These are phyloP conservation scores for Spodoptera picta DNA, from an alignment of 2,888 invertebrate species.

Conservation along the genomic window DNA sequence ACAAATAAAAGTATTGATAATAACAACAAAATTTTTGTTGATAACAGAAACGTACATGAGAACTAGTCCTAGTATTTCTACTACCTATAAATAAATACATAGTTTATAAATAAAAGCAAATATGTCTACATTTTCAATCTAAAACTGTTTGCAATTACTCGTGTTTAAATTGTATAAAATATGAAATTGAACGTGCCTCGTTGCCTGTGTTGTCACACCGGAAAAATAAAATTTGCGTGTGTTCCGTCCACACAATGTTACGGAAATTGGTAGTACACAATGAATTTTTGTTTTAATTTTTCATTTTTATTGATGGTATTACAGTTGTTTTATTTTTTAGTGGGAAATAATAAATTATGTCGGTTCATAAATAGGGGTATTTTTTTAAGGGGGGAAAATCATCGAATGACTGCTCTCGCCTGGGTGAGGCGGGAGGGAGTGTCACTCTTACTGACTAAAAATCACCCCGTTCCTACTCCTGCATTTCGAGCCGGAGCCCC, in stretches of 20 bases:
- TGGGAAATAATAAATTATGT: too few relatives aligned
- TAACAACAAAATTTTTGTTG: too few relatives aligned
- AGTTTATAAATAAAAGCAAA: conserved; percentile 10
- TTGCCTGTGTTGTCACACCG: conserved; percentile 31
- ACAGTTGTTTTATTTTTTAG: not conserved
- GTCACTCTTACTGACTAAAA: too few relatives aligned
- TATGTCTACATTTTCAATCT: conserved; percentile 14
- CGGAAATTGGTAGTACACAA: conserved; percentile 11
- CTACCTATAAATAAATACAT: not conserved
- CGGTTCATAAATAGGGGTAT: too few relatives aligned
- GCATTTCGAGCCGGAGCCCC: too few relatives aligned
- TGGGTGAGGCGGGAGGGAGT: too few relatives aligned
- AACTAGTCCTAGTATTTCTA: not conserved
- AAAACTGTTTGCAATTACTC: conserved; percentile 11
- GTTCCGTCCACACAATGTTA: conserved; percentile 17
- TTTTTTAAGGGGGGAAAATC: too few relatives aligned
- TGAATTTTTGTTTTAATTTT: conserved; percentile 13
- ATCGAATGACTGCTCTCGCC: too few relatives aligned
- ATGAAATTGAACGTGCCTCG: conserved; percentile 37
- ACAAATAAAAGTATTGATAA: too few relatives aligned
- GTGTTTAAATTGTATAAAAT: conserved; percentile 28
- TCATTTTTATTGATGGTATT: conserved; percentile 2
- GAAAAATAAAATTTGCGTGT: conserved; percentile 42
- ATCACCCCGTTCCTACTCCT: too few relatives aligned
- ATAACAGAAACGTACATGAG: not conserved